Evolutionary conservation across 2,888 invertebrate species (phyloP).

Genomic region (Brachypterus glaber): DNA sequence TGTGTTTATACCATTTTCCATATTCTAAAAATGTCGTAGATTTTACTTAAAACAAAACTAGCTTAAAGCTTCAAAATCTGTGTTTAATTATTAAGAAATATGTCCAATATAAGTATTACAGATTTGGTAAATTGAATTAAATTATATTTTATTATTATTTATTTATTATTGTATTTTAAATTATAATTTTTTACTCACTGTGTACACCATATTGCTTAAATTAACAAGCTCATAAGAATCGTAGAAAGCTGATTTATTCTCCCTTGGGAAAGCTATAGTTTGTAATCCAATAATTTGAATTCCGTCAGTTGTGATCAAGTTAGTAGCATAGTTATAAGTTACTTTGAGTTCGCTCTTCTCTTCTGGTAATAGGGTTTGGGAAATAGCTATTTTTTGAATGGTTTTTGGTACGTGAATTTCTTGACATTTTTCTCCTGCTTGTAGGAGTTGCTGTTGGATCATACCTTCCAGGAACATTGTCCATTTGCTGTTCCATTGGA

Average conservation of each 20-base stretch:
- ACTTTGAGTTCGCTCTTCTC: constrained; percentile 29
- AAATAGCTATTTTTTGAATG: constrained; percentile 45
- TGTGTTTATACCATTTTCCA: constrained; percentile 32
- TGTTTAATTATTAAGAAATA: constrained; percentile 5
- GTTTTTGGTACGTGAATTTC: constrained; percentile 61
- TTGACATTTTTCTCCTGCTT: constrained; percentile 51
- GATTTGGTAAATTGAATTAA: no score
- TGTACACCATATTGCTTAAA: constrained; percentile 20
- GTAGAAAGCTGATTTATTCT: constrained; percentile 26
- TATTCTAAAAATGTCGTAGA: constrained; percentile 26
- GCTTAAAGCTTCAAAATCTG: background rate
- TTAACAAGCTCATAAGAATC: constrained; percentile 33
- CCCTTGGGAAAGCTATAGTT: constrained; percentile 25
- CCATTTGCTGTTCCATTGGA: constrained; percentile 55
- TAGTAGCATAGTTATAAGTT: constrained; percentile 33
- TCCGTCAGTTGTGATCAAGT: constrained; percentile 30
- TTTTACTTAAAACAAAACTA: background rate
- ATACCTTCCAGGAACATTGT: constrained; percentile 82
- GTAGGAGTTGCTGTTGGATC: constrained; percentile 67
- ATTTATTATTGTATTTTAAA: background rate
- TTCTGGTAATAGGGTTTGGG: constrained; percentile 26
- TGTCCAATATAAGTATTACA: background rate
- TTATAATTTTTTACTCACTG: constrained; percentile 19
- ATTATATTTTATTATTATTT: background rate
- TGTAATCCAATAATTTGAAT: constrained; percentile 33